These are phyloP conservation scores for Macrophya alboannulata DNA, from an alignment of 2,888 invertebrate species.

Conservation along the genomic window DNA sequence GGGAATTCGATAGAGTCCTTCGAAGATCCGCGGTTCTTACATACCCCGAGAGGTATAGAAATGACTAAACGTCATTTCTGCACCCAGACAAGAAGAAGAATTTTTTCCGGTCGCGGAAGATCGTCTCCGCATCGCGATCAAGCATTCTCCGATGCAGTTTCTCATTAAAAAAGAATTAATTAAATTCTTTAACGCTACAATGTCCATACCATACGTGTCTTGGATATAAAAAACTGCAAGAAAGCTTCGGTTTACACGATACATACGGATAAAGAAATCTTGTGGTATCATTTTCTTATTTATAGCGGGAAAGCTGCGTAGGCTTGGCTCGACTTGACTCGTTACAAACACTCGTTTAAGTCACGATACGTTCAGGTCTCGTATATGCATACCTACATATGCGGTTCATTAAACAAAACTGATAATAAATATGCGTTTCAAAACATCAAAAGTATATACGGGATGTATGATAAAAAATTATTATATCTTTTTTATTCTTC, in stretches of 20 bases:
- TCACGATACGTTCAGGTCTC: background rate
- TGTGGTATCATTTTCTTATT: background rate
- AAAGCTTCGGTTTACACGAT: background rate
- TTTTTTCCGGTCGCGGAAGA: background rate
- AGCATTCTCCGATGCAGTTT: background rate
- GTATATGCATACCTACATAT: background rate
- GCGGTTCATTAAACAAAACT: conserved; percentile 23
- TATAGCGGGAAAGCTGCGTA: background rate
- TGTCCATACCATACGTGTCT: background rate
- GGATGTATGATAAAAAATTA: background rate
- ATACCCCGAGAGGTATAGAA: background rate
- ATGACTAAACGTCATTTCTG: background rate
- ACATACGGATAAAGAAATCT: conserved; percentile 17
- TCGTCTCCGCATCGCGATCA: background rate
- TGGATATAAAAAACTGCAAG: background rate
- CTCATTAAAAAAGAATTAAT: background rate
- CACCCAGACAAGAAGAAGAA: background rate
- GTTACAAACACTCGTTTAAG: background rate
- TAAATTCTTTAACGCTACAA: background rate
- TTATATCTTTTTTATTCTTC: background rate
- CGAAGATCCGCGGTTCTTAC: background rate
- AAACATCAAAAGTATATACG: background rate
- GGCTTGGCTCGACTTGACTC: background rate
- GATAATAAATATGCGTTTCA: background rate
- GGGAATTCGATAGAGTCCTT: background rate